These are phyloP conservation scores for Malurus cyaneus DNA, from an alignment of 2,113 vertebrate species.

Conservation along the genomic window DNA sequence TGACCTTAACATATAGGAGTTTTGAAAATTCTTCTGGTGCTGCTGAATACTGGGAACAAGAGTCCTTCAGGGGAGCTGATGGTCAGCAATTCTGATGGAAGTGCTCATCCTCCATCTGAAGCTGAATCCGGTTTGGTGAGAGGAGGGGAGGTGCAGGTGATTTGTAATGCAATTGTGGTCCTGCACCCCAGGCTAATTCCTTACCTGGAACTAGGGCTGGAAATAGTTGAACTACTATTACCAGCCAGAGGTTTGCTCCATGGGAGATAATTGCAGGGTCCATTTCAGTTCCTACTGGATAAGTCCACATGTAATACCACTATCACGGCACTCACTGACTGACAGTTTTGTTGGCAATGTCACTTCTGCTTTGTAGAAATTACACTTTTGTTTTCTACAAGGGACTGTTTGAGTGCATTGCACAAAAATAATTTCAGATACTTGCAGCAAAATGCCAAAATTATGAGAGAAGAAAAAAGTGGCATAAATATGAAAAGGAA, in stretches of 20 bases:
- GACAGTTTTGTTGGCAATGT: background rate
- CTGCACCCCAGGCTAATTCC: conserved; percentile 42
- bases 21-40: background rate
- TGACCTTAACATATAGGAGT: background rate
- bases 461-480: background rate
- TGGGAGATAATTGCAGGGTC: conserved; percentile 14
- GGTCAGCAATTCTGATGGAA: background rate
- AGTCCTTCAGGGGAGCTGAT: background rate
- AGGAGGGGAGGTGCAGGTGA: background rate
- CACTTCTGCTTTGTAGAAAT: background rate
- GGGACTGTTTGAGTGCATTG: background rate
- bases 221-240: background rate
- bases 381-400: background rate
- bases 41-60: background rate
- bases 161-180: background rate
- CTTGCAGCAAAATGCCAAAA: background rate
- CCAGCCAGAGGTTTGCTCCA: background rate
- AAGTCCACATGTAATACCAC: background rate
- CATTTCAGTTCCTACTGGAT: background rate
- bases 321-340: background rate
- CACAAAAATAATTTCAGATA: background rate
- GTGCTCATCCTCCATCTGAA: background rate
- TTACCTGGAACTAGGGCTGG: conserved; percentile 6
- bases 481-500: background rate
- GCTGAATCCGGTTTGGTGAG: background rate